Evolutionary conservation across 2,797 vertebrate species (phyloP).

Genomic region (Atherinosoma microstoma): DNA sequence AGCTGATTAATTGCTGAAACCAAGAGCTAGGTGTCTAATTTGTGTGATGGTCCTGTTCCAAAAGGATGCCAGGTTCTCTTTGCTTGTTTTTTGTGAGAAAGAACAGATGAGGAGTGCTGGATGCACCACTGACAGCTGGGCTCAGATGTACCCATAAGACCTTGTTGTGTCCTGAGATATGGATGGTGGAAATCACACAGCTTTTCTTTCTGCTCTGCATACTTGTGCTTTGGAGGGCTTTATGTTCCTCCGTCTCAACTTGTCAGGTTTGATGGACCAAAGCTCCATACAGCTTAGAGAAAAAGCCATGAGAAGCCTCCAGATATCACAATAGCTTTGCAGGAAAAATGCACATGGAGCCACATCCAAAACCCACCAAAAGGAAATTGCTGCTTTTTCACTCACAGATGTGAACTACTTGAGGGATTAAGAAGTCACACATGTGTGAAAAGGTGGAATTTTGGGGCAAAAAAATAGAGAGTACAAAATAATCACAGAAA

Average conservation of each 20-base stretch:
- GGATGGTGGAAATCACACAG: slow-evolving; percentile 50
- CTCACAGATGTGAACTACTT: slow-evolving; percentile 36
- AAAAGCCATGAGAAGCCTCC: slow-evolving; percentile 50
- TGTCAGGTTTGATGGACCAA: slow-evolving; percentile 51
- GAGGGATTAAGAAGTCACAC: slow-evolving; percentile 18
- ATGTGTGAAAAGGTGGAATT: slow-evolving; percentile 25
- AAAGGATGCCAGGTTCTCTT: slow-evolving; percentile 35
- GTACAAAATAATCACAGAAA: slow-evolving; percentile 21
- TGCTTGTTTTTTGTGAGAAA: slow-evolving; percentile 57
- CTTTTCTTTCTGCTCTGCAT: slow-evolving; percentile 38
- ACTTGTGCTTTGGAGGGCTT: slow-evolving; percentile 50
- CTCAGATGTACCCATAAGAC: slow-evolving; percentile 47
- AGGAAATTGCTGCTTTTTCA: slow-evolving; percentile 50
- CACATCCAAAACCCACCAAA: slow-evolving; percentile 39
- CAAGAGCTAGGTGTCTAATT: slow-evolving; percentile 61
- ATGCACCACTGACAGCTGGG: slow-evolving; percentile 50
- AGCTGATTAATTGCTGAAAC: slow-evolving; percentile 72
- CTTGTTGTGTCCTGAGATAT: slow-evolving; percentile 61
- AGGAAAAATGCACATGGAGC: slow-evolving; percentile 21
- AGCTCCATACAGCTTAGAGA: slow-evolving; percentile 53
- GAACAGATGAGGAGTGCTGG: slow-evolving; percentile 19
- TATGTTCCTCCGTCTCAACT: slow-evolving; percentile 44
- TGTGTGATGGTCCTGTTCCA: slow-evolving; percentile 46
- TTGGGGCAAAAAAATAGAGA: slow-evolving; percentile 21
- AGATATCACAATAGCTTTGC: slow-evolving; percentile 62